Evolutionary conservation across 2,113 vertebrate genomes (phyloP).

Genomic region (Emydura subglobosa): DNA sequence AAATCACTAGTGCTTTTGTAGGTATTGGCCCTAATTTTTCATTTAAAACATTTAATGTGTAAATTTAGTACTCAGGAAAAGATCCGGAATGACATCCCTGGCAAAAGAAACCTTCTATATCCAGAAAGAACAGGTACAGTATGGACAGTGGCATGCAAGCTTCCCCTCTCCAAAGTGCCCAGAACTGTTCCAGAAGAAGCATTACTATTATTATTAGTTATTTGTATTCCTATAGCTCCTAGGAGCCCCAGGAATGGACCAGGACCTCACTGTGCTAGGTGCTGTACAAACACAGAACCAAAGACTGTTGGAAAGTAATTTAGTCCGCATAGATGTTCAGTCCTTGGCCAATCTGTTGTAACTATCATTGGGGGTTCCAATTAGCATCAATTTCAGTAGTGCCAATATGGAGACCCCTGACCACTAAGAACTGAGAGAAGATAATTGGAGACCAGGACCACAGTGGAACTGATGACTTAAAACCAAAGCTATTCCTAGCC

Average conservation of each 20-base stretch:
- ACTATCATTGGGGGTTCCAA: constrained; percentile 19
- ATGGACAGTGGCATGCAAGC: neutral
- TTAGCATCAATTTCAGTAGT: constrained; percentile 12
- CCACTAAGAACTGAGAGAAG: neutral
- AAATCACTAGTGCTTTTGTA: neutral
- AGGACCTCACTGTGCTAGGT: no score
- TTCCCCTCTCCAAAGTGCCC: neutral
- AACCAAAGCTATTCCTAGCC: neutral
- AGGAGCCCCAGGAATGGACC: no score
- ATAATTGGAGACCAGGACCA: constrained; percentile 17
- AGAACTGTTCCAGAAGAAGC: neutral
- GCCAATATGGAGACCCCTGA: neutral
- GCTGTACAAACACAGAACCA: no score
- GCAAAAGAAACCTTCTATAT: neutral
- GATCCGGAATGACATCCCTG: neutral
- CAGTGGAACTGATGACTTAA: constrained; percentile 20
- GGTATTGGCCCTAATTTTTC: neutral
- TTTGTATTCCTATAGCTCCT: neutral
- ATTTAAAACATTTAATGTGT: neutral
- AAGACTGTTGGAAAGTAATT: neutral
- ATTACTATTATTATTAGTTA: neutral
- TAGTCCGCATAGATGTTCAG: neutral
- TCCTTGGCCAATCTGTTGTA: rapidly evolving
- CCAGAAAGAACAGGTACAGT: neutral
- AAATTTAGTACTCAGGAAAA: neutral